These are phyloP conservation scores for Cnemophilus loriae DNA, from an alignment of 2,113 vertebrate genomes.

Conservation along the genomic window DNA sequence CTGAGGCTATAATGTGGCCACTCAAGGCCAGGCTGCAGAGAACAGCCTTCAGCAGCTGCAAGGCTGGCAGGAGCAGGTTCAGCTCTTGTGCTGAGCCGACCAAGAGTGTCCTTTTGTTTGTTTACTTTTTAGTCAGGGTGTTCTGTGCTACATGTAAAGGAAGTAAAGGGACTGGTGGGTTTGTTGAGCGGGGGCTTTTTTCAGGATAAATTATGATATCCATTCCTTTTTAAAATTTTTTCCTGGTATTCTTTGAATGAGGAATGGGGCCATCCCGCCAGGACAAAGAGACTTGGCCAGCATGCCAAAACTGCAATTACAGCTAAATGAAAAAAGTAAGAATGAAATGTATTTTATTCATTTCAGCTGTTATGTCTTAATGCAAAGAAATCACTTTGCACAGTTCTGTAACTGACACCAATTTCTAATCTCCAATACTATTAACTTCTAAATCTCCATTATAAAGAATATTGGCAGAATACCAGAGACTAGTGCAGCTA, in stretches of 20 bases:
- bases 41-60: background rate
- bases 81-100: background rate
- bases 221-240: background rate
- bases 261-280: background rate
- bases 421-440: slow-evolving; percentile 69
- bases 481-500: slow-evolving; percentile 58
- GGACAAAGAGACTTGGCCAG: background rate
- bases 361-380: slow-evolving; percentile 70
- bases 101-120: background rate
- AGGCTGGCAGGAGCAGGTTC: background rate
- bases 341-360: slow-evolving; percentile 64
- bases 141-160: background rate
- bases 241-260: background rate
- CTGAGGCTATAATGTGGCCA: fast-evolving
- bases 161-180: background rate
- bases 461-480: slow-evolving; percentile 59
- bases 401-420: slow-evolving; percentile 68
- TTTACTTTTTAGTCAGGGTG: background rate
- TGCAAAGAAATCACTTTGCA: slow-evolving; percentile 65
- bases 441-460: slow-evolving; percentile 67
- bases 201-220: background rate
- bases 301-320: slow-evolving; percentile 46
- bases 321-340: slow-evolving; percentile 33
- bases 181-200: background rate
- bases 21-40: background rate